Evolutionary conservation across 2,113 vertebrate genomes (phyloP), one percentile per base, ranked within the genome.

Genomic region (Chaetops frenatus): DNA sequence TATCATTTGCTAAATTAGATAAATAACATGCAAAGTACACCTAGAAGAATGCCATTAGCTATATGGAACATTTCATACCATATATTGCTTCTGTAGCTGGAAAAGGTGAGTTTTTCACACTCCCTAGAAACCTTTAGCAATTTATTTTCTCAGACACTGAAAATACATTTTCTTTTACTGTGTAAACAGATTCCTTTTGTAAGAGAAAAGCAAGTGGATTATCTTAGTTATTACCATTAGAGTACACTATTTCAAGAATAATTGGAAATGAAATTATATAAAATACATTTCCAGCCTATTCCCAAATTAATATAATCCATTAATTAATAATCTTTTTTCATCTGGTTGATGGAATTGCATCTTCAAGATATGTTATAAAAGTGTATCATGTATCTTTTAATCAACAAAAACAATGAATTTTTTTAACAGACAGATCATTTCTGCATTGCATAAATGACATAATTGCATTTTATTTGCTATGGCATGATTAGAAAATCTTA

Each of bases 401-500:
- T 80, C 15, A 90, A 65, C 14, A 77, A 65, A 92, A 84, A 1
- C 7, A 28, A 14, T 28, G 7, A 1, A 8, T 24, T 38, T 70
- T 90, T 94, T 47, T 31, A 60, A 65, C 14, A 86, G 15, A 2
- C 15, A 48, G 19, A 45, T 58, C 38, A 22, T 62, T 96, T 86
- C 31, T 90, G 9, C 42, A n/a, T 11, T 66, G 13, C 42, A 51
- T 72, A 35, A 16, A 72, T 53, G 56, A 12, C 44, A 77, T 88
- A 44, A 91, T 90, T 84, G 74, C 8, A 50, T 96, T 92, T 94
- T 88, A 95, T 95, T 97, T 93, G 47, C 60, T 29, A 3, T 85
- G 81, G 65, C 38, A 78, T 96, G 80, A 96, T 95, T 96, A 92
- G 45, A 60, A 97, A 97, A 94, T 45, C 36, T 87, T 88, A 78